Percentiles rank a stretch among this genome's conserved stretches.
Evolutionary conservation across 2,888 invertebrate species (phyloP).

Genomic region (Drepana falcataria): DNA sequence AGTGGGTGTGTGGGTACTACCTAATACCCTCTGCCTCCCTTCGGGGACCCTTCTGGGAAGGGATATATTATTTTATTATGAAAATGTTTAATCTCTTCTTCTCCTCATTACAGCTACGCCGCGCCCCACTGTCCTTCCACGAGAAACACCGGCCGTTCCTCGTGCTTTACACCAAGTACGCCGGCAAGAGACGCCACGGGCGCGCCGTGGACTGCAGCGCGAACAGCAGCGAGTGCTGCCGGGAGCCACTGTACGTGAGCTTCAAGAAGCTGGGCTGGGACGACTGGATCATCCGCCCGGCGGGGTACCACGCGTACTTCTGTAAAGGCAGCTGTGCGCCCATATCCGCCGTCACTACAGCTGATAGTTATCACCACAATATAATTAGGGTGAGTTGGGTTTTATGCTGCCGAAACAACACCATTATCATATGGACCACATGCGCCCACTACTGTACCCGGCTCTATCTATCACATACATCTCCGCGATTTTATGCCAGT

Average conservation of each 20-base stretch:
- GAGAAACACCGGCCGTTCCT: slow-evolving; percentile 86
- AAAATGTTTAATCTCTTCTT: no score
- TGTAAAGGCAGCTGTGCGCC: slow-evolving; percentile 89
- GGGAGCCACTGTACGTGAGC: slow-evolving; percentile 89
- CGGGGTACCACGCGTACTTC: slow-evolving; percentile 92
- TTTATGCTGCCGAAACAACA: no score
- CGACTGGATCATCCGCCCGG: slow-evolving; percentile 91
- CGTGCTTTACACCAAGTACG: slow-evolving; percentile 87
- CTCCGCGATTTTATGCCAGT: no score
- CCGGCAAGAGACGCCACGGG: slow-evolving; percentile 81
- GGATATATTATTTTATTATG: no score
- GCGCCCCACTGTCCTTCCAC: slow-evolving; percentile 84
- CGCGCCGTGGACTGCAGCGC: slow-evolving; percentile 84
- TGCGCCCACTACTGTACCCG: no score
- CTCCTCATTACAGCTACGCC: slow-evolving; percentile 61
- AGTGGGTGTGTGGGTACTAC: no score
- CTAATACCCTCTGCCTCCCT: no score
- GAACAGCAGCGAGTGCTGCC: slow-evolving; percentile 85
- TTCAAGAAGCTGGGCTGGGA: slow-evolving; percentile 93
- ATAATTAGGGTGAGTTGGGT: slow-evolving; percentile 83
- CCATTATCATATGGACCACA: no score
- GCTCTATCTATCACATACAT: no score
- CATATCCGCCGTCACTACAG: slow-evolving; percentile 83
- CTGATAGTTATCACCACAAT: slow-evolving; percentile 81
- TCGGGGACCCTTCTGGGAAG: no score